Base-by-base conservation (phyloP, 2,797 vertebrate species). In the Phalloptychus januarius region DNA sequence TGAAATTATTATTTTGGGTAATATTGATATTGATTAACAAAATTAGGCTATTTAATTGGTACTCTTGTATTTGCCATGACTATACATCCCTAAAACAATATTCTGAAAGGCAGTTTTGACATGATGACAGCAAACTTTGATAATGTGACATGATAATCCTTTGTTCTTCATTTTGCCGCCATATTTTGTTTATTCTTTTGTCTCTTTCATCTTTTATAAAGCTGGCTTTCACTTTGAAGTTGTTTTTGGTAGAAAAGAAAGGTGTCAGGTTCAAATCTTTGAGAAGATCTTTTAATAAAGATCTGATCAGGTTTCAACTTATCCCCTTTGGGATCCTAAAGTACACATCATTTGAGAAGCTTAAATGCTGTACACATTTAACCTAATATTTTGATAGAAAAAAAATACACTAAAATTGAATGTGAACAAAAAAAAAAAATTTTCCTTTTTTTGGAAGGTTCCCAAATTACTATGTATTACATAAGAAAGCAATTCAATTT, bases 181-280 rank as follows among this genome's bases (percentile, higher is more conserved):
- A 36, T 38, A 72, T 71, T 28, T 67, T 79, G 78, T 48, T 86
- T 76, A 71, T 85, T 75, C 61, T 48, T n/a, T 77, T 85, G 72
- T 78, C 70, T 70, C 72, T 75, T 80, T 63, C 48, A 79, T 86
- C 72, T 71, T 45, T 80, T 75, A 25, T n/a, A 70, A 36, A 70
- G n/a, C 48, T 71, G 4, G 36, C 13, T 38, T 56, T 78, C 48
- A 72, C 54, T 8, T 25, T 3, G n/a, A 38, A 7, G 13, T 79
- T 86, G 78, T 88, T 88, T 71, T 65, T 6, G 0, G 38, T 28
- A 85, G 75, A 79, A 85, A 81, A 76, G 76, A 73, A 45, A 2
- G 81, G 88, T 78, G 45, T 90, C 80, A 85, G 82, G 40, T 91
- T 90, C 79, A 74, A 85, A 81, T 88, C 74, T 81, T 33, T 83